Evolutionary conservation across 2,888 invertebrate genomes (phyloP).

Genomic region (Odontomyia ornata): DNA sequence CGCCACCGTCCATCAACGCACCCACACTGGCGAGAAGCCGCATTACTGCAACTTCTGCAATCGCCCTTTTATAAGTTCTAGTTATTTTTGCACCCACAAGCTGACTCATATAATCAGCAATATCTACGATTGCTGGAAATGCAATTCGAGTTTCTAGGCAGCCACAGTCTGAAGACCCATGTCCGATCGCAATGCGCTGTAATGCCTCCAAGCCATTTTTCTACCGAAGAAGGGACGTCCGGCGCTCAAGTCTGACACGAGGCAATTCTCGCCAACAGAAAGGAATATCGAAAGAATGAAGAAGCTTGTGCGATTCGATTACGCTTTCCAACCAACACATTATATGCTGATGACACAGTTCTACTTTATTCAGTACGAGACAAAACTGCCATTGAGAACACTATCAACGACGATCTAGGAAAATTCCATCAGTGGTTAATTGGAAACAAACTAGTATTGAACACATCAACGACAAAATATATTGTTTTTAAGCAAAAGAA

Average conservation of each 20-base stretch:
- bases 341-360: too few relatives aligned
- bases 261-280: neutral
- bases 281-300: too few relatives aligned
- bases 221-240: neutral
- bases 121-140: conserved; percentile 49
- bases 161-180: conserved; percentile 49
- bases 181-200: neutral
- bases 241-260: neutral
- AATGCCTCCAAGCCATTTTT: neutral
- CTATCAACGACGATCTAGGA: too few relatives aligned
- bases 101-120: conserved; percentile 51
- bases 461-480: too few relatives aligned
- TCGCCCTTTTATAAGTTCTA: conserved; percentile 51
- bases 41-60: conserved; percentile 52
- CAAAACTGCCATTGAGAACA: too few relatives aligned
- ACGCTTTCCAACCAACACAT: too few relatives aligned
- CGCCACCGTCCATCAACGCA: conserved; percentile 50
- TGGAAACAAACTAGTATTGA: too few relatives aligned
- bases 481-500: too few relatives aligned
- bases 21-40: conserved; percentile 53
- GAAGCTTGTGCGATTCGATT: too few relatives aligned
- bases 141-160: conserved; percentile 50
- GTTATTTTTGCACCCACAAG: conserved; percentile 52
- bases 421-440: too few relatives aligned
- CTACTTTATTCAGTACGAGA: too few relatives aligned